Evolutionary conservation across 2,113 vertebrate genomes (phyloP).

Genomic region (Mesitornis unicolor): DNA sequence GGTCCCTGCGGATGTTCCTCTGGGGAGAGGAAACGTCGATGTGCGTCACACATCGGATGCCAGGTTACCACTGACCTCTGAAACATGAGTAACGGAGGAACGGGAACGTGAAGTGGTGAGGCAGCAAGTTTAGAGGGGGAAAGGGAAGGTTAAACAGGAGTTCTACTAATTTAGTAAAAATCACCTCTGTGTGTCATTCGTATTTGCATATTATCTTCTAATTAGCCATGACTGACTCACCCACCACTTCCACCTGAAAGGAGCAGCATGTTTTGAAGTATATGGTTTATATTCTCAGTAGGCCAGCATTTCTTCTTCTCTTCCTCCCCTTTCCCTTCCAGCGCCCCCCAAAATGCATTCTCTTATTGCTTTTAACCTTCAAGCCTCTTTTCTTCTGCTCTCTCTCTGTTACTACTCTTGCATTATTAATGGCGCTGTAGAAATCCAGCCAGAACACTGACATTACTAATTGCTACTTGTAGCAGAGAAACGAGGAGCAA

Average conservation of each 20-base stretch:
- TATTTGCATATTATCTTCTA: conserved; percentile 38
- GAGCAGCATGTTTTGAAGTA: neutral
- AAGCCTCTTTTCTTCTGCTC: conserved; percentile 28
- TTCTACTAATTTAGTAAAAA: neutral
- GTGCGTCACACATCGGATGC: neutral
- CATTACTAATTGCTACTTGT: conserved; percentile 60
- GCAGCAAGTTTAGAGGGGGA: neutral
- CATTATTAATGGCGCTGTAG: conserved; percentile 68
- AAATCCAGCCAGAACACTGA: conserved; percentile 54
- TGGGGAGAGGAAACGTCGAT: neutral
- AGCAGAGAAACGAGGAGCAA: conserved; percentile 25
- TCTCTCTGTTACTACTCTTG: conserved; percentile 50
- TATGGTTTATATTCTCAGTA: conserved; percentile 8
- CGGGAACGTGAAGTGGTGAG: neutral
- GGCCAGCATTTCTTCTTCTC: neutral
- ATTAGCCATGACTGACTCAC: conserved; percentile 3
- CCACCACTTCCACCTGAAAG: conserved; percentile 17
- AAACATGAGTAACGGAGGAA: neutral
- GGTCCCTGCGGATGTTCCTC: neutral
- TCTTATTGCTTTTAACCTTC: conserved; percentile 73
- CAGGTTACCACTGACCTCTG: neutral
- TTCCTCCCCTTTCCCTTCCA: neutral
- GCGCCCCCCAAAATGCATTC: neutral
- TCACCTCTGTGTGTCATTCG: conserved; percentile 13
- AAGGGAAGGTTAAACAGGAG: neutral